Evolutionary conservation across 2,797 vertebrate species (phyloP).

Genomic region (Phalanger gymnotis): DNA sequence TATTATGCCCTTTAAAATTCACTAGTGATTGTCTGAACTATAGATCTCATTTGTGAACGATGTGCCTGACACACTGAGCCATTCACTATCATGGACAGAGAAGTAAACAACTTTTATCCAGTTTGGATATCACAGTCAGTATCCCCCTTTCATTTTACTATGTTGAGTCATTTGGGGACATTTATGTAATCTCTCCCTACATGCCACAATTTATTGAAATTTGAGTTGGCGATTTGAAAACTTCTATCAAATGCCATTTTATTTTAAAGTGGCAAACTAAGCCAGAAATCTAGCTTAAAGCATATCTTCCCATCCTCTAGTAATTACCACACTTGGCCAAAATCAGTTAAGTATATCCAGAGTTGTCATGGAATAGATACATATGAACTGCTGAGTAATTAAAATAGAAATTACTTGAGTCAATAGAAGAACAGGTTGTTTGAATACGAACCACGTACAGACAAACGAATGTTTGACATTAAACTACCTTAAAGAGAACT

Average conservation of each 20-base stretch:
- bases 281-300: background rate
- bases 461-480: background rate
- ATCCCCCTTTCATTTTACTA: background rate
- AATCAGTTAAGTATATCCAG: background rate
- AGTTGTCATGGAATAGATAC: background rate
- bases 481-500: background rate
- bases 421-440: background rate
- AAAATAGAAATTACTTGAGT: background rate
- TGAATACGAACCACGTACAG: background rate
- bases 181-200: background rate
- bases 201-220: background rate
- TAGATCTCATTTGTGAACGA: background rate
- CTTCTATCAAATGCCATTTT: background rate
- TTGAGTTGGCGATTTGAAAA: background rate
- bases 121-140: background rate
- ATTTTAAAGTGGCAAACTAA: background rate
- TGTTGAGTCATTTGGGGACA: background rate
- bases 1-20: background rate
- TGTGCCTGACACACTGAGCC: background rate
- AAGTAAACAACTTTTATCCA: background rate
- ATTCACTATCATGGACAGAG: background rate
- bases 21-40: background rate
- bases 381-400: background rate
- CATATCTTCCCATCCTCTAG: background rate
- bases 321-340: background rate